Percentiles rank a stretch among this genome's conserved stretches.
Evolutionary conservation across 2,888 invertebrate species (phyloP).

Genomic region (Luffia ferchaultella): DNA sequence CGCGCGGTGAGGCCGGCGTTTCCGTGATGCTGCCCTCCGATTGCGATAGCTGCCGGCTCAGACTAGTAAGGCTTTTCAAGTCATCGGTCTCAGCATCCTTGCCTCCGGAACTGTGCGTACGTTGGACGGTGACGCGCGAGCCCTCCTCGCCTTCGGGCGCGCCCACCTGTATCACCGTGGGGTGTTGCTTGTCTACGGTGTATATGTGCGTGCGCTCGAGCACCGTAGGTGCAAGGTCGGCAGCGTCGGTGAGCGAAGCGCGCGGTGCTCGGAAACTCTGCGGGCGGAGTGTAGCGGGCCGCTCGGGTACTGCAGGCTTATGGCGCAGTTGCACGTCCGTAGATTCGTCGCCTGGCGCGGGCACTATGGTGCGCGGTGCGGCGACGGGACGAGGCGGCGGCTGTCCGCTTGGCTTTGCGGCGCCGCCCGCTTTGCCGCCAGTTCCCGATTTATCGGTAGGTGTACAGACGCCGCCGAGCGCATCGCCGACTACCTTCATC

Average conservation of each 20-base stretch:
- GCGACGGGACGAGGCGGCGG: constrained; percentile 58
- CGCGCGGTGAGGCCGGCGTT: constrained; percentile 26
- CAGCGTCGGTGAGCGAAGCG: constrained; percentile 29
- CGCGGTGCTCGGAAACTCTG: constrained; percentile 59
- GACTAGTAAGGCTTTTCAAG: constrained; percentile 15
- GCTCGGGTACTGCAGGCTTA: constrained; percentile 84
- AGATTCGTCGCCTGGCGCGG: constrained; percentile 28
- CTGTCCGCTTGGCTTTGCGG: constrained; percentile 56
- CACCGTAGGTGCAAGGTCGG: constrained; percentile 41
- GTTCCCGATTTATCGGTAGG: constrained; percentile 28
- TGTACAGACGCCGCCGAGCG: constrained; percentile 38
- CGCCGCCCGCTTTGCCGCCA: constrained; percentile 23
- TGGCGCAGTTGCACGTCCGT: constrained; percentile 63
- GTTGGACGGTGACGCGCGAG: constrained; percentile 35
- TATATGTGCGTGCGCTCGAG: constrained; percentile 76
- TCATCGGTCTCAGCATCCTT: constrained; percentile 36
- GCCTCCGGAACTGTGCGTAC: constrained; percentile 53
- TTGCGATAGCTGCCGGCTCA: constrained; percentile 52
- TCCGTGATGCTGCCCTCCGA: constrained; percentile 71
- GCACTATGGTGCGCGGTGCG: constrained; percentile 47
- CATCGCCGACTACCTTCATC: constrained; percentile 44
- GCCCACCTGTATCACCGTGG: constrained; percentile 71
- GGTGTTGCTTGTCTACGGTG: constrained; percentile 78
- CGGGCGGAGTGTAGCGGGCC: constrained; percentile 74
- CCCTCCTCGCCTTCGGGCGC: constrained; percentile 21